Base-by-base conservation (phyloP, 92 coral and sea anemone genomes). In the Porites rus region DNA sequence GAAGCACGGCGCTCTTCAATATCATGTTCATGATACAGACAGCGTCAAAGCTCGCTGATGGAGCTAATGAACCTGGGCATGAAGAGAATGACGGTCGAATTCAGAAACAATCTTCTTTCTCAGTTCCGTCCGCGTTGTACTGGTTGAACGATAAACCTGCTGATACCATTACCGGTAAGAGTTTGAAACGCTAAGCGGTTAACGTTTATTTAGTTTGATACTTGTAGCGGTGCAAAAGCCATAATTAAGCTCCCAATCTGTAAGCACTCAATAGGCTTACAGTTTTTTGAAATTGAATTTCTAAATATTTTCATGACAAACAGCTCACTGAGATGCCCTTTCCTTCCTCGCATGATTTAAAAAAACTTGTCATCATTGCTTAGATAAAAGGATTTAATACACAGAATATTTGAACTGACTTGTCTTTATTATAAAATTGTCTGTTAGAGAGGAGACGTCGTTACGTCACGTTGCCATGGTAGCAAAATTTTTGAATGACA, bases 11-110 rank as follows among this genome's bases (percentile, higher is more conserved):
- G 59, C 50, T 69, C 4, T 69, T 81, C 60, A 81, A 81, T 19
- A 59, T 81, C n/a, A 28, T 71, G 65, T 81, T 71, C 51, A 69
- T 70, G 69, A 14, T 81, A 10, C 38, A 69, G 19, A 69, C 86
- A 5, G 65, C 86, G 56, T 81, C 86, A 9, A 14, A 74, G 7
- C 10, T 62, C 10, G 58, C 77, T 8, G 24, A 20, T 1, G 28
- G n/a, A 22, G 86, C 59, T 2, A 43, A 72, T 20, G 86, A 81
- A 11, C 52, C 77, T 0, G 13, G 13, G 16, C 61, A 56, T 10
- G 21, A 16, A 6, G 13, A 81, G 16, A 56, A 14, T 38, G 86
- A 19, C 31, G 2, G 6, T 2, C 58, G 12, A n/a, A 58, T 56
- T 9, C 68, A 70, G 13, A 43, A 31, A 3, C 43, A 28, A 10